Evolutionary conservation across 2,888 invertebrate genomes (phyloP).

Genomic region (Piscicola geometra): DNA sequence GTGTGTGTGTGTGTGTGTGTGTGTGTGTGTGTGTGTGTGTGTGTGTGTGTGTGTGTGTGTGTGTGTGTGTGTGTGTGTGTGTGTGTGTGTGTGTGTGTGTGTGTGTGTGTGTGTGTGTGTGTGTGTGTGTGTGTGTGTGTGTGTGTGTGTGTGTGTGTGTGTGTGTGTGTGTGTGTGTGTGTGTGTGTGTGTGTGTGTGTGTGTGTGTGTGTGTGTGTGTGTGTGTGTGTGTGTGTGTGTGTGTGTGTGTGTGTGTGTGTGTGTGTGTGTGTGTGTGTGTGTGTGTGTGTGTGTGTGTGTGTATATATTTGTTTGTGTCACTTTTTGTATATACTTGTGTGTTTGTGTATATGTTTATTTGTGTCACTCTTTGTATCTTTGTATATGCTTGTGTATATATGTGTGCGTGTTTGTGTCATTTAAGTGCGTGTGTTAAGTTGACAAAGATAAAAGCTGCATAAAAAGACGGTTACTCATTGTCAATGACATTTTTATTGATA

Average conservation of each 20-base stretch:
- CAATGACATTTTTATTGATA: too few relatives aligned
- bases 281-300: neutral
- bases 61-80: neutral
- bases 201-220: slow-evolving; percentile 19
- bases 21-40: neutral
- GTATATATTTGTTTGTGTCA: neutral
- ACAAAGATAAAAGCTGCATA: too few relatives aligned
- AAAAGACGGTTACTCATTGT: too few relatives aligned
- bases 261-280: slow-evolving; percentile 10
- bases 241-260: slow-evolving; percentile 19
- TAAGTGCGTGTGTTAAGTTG: too few relatives aligned
- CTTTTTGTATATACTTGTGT: neutral
- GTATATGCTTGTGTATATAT: neutral
- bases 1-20: neutral
- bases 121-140: slow-evolving; percentile 10
- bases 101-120: neutral
- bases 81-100: slow-evolving; percentile 3
- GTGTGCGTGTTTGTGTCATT: neutral
- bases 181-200: slow-evolving; percentile 19
- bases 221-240: slow-evolving; percentile 19
- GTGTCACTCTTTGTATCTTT: neutral
- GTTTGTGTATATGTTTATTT: neutral
- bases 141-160: slow-evolving; percentile 8
- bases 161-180: slow-evolving; percentile 19
- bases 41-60: neutral